Base-by-base conservation (phyloP, 2,797 vertebrate genomes). In the Ceyx erithaca region DNA sequence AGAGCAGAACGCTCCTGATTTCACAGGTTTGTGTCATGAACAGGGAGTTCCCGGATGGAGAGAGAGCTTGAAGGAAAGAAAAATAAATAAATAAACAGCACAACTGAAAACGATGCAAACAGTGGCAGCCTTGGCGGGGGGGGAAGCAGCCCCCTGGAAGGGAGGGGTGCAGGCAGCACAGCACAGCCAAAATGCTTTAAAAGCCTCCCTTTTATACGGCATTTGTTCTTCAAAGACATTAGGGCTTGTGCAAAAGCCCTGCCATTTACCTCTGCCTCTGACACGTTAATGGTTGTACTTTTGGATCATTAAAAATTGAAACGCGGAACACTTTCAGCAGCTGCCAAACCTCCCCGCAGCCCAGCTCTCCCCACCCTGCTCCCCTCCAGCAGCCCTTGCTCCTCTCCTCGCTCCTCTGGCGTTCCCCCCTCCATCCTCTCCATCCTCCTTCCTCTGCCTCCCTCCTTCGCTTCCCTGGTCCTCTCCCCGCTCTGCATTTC, bases 221-320 rank as follows among this genome's bases (percentile, higher is more conserved):
- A 45, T 95, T 95, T 96, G 91, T 88, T 94, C 93, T 94, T 92
- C 92, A 93, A 89, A 94, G 88, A 70, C 90, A 80, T 85, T 49
- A 82, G 72, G 83, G 80, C 94, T 96, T 84, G 63, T 73, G 80
- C 93, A 81, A 80, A 85, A 80, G 23, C 73, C 82, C 45, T 93
- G 89, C 92, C 90, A 67, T 88, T 96, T 95, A 87, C 95, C 91
- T 95, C 94, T 89, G 89, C 90, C 63, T 93, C 87, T 95, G 95
- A 95, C 96, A 95, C 40, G 78, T 88, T 97, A 96, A 97, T 97
- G 96, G 92, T 69, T 95, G 91, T 93, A 76, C 93, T 97, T 96
- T 95, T 90, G 95, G 95, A 81, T 95, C 96, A 96, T 97, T 97
- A 97, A 97, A 96, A 93, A 96, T 93, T 97, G 95, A 97, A 96